Percentiles rank a stretch among this genome's conserved stretches.
Evolutionary conservation across 2,113 vertebrate species (phyloP).

Genomic region (Colius striatus): DNA sequence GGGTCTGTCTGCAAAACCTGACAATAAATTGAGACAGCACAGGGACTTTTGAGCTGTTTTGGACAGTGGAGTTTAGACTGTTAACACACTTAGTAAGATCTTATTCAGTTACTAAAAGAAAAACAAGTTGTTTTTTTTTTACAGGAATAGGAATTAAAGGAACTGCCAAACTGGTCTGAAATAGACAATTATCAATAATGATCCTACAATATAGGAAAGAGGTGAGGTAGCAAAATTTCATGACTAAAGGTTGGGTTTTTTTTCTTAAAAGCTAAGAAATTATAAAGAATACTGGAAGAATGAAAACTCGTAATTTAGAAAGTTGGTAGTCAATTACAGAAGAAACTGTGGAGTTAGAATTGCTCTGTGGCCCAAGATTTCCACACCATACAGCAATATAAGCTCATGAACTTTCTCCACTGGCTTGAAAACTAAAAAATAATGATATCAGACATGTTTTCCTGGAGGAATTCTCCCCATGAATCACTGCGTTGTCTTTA

Average conservation of each 20-base stretch:
- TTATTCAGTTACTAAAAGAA: neutral
- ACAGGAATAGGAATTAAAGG: neutral
- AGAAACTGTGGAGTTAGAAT: neutral
- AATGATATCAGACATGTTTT: neutral
- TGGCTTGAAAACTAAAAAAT: neutral
- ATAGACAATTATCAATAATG: accelerated
- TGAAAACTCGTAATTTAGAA: neutral
- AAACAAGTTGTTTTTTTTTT: neutral
- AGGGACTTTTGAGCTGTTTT: neutral
- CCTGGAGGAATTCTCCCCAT: neutral
- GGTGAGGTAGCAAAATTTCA: neutral
- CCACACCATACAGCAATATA: too few relatives aligned
- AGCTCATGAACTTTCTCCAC: neutral
- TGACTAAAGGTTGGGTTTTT: neutral
- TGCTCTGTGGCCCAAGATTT: neutral
- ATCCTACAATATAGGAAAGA: neutral
- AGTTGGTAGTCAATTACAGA: neutral
- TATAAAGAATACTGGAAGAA: neutral
- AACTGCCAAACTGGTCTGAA: neutral
- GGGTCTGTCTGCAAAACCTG: neutral
- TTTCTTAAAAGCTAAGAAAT: neutral
- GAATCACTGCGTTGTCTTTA: neutral
- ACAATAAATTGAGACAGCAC: neutral
- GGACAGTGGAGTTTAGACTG: neutral
- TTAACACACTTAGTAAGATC: neutral